These are phyloP conservation scores for Ploceus nigricollis DNA, from an alignment of 2,113 vertebrate genomes.

Conservation along the genomic window DNA sequence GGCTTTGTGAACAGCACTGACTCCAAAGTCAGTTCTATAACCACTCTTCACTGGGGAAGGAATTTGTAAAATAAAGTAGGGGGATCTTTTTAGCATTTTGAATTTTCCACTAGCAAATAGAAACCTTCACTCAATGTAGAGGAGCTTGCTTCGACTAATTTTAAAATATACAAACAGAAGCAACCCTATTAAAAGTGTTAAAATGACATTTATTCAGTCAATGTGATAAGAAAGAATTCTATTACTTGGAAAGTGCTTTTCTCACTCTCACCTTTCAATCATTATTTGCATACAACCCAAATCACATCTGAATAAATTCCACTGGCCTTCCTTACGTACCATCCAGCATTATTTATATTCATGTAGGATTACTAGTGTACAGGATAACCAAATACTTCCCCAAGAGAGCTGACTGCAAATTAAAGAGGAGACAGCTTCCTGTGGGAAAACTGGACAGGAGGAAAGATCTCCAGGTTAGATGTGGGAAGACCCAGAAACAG, in stretches of 20 bases:
- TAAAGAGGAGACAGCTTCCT: neutral
- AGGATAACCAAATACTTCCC: neutral
- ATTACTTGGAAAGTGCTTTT: neutral
- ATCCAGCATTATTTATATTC: neutral
- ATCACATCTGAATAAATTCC: neutral
- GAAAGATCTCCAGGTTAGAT: neutral
- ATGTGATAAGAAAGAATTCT: neutral
- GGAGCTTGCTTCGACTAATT: neutral
- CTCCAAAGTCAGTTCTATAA: neutral
- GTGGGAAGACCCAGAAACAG: neutral
- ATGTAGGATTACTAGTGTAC: neutral
- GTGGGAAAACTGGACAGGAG: neutral
- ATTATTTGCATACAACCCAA: neutral
- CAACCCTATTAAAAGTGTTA: neutral
- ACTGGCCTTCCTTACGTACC: neutral
- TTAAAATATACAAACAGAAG: neutral
- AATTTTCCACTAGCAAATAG: neutral
- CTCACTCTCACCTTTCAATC: neutral
- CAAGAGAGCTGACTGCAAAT: neutral
- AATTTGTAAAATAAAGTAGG: neutral
- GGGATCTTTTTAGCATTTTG: neutral
- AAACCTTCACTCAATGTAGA: neutral
- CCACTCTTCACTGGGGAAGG: neutral
- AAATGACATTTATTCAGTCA: neutral
- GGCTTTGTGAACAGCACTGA: neutral